A percentile compares a stretch with the other conserved stretches of the same genome.
These are phyloP conservation scores for Augiades crinisus DNA, from an alignment of 2,888 invertebrate genomes.

Conservation along the genomic window DNA sequence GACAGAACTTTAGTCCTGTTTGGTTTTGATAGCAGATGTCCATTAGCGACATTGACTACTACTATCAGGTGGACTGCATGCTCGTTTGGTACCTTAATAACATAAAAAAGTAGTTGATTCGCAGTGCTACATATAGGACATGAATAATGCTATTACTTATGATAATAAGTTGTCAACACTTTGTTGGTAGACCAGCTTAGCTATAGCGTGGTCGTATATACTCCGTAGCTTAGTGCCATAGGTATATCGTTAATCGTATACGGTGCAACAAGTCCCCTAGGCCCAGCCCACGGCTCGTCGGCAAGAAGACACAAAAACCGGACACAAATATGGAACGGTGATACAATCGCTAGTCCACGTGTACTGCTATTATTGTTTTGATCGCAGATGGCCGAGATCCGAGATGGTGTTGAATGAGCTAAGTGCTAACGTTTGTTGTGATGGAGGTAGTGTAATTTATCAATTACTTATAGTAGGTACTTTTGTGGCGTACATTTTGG, in stretches of 20 bases:
- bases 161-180: too few relatives aligned
- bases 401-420: not conserved
- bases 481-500: too few relatives aligned
- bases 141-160: too few relatives aligned
- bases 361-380: slow-evolving; percentile 28
- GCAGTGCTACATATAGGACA: too few relatives aligned
- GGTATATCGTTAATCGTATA: not conserved
- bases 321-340: slow-evolving; percentile 42
- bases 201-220: not conserved
- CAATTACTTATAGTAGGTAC: not conserved
- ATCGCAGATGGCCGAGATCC: not conserved
- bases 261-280: not conserved
- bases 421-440: slow-evolving; percentile 1
- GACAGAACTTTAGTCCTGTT: too few relatives aligned
- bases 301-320: slow-evolving; percentile 22
- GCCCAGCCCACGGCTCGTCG: slow-evolving; percentile 6
- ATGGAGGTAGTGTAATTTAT: not conserved
- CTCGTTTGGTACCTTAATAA: too few relatives aligned
- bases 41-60: too few relatives aligned
- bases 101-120: not conserved
- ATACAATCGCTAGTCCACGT: slow-evolving; percentile 39
- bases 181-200: not conserved
- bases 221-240: not conserved
- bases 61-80: too few relatives aligned
- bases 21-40: too few relatives aligned